Percentiles rank a stretch among this genome's conserved stretches.
phyloP scores from a whole-genome alignment of 2,888 invertebrate species.

The Amphipyra tragopoginis region DNA sequence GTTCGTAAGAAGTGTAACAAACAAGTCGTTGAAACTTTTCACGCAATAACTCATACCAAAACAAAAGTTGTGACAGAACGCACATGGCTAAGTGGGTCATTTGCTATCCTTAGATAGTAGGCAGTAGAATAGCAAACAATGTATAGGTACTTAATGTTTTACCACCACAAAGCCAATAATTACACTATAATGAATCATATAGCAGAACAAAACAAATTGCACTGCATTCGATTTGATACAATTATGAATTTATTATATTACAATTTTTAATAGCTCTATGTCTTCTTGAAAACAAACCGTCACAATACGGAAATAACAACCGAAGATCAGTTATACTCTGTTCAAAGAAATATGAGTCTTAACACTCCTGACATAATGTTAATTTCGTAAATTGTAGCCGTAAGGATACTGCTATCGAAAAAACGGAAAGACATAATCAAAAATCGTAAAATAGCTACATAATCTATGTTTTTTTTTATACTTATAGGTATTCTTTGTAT shows the following conservation, averaged over 20 bases:
- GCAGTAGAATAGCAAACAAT: constrained; percentile 59
- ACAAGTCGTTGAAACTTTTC: constrained; percentile 14
- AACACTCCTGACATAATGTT: too few species aligned
- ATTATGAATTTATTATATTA: constrained; percentile 51
- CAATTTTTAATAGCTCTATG: constrained; percentile 6
- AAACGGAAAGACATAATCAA: too few species aligned
- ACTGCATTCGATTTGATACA: constrained; percentile 43
- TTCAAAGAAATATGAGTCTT: too few species aligned
- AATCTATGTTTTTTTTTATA: too few species aligned
- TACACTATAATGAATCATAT: constrained; percentile 59
- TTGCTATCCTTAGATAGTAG: constrained; percentile 61
- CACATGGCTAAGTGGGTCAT: constrained; percentile 67
- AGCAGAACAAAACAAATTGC: constrained; percentile 49
- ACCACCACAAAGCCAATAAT: constrained; percentile 54
- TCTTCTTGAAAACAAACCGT: constrained; percentile 17
- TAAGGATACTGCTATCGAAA: too few species aligned
- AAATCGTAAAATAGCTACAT: too few species aligned
- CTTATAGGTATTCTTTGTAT: too few species aligned
- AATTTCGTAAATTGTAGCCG: too few species aligned
- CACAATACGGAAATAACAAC: constrained; percentile 10
- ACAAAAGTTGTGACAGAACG: constrained; percentile 42
- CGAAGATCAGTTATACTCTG: constrained; percentile 28
- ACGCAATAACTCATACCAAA: constrained; percentile 14
- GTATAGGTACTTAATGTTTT: constrained; percentile 45
- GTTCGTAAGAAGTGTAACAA: constrained; percentile 36